Percentiles rank a stretch among this genome's conserved stretches.
Evolutionary conservation across 2,797 vertebrate genomes (phyloP).

Genomic region (Enteromius afrohamiltoni): DNA sequence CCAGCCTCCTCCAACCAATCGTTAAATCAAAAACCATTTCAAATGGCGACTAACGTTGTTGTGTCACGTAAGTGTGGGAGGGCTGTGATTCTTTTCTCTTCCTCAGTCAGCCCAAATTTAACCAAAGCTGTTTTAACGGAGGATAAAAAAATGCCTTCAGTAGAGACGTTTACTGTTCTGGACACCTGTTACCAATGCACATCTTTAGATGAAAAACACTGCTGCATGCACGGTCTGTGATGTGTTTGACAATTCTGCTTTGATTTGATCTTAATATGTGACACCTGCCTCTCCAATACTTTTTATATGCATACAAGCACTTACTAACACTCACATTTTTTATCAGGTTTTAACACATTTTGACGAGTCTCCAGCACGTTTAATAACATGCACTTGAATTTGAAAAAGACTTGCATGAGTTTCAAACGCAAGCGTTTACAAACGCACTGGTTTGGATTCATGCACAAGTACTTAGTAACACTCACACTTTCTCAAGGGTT

Average conservation of each 20-base stretch:
- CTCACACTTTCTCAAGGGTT: background rate
- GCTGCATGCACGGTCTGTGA: background rate
- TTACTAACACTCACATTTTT: background rate
- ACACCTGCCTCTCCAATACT: background rate
- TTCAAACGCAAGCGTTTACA: background rate
- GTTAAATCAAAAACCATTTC: constrained; percentile 12
- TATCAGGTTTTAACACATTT: background rate
- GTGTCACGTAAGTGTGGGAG: constrained; percentile 19
- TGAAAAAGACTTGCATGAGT: background rate
- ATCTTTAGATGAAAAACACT: background rate
- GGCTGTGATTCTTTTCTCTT: constrained; percentile 4
- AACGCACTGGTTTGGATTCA: background rate
- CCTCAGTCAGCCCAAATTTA: background rate
- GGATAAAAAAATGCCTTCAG: background rate
- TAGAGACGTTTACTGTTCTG: background rate
- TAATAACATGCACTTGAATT: background rate
- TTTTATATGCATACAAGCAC: background rate
- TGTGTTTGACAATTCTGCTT: background rate
- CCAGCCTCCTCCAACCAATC: background rate
- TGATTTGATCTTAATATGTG: background rate
- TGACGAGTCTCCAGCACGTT: background rate
- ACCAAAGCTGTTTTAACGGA: background rate
- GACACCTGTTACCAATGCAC: constrained; percentile 11
- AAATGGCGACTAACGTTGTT: background rate
- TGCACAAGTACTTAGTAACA: background rate